Evolutionary conservation across 30 jellyfish, hydroid and myxozoan genomes (phyloP).

Genomic region (Hydra vulgaris): DNA sequence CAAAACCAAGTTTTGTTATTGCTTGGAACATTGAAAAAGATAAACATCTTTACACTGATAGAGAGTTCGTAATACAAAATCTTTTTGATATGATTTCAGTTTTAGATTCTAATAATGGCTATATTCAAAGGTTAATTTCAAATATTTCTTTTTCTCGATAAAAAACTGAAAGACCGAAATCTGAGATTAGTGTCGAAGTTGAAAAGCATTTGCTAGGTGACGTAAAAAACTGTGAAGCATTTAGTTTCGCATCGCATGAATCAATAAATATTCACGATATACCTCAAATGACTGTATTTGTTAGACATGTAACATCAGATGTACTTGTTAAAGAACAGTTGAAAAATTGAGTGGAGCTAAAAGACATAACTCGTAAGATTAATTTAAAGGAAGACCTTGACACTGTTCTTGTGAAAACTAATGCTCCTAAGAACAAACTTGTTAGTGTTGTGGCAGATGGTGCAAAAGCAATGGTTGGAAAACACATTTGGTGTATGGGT

Average conservation of each 20-base stretch:
- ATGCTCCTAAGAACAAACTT: neutral
- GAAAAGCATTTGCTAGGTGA: neutral
- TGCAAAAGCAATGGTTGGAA: neutral
- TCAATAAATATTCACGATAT: neutral
- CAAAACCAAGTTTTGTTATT: neutral
- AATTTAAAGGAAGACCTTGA: neutral
- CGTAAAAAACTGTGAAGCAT: neutral
- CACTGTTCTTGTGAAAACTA: neutral
- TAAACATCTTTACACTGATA: neutral
- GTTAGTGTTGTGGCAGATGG: neutral
- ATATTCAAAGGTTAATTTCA: neutral
- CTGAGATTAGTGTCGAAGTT: neutral
- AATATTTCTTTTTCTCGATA: neutral
- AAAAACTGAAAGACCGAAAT: neutral
- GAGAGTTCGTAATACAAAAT: neutral
- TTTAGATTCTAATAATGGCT: neutral
- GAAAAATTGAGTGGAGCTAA: neutral
- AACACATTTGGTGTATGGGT: neutral
- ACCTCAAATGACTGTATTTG: neutral
- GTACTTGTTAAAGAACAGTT: neutral
- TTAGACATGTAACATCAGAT: neutral
- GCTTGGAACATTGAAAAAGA: neutral
- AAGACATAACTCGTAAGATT: neutral
- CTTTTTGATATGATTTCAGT: neutral
- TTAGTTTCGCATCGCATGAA: neutral